A percentile compares a stretch with the other conserved stretches of the same genome.
Evolutionary conservation across 2,797 vertebrate species (phyloP).

Genomic region (Enteromius argenteus): DNA sequence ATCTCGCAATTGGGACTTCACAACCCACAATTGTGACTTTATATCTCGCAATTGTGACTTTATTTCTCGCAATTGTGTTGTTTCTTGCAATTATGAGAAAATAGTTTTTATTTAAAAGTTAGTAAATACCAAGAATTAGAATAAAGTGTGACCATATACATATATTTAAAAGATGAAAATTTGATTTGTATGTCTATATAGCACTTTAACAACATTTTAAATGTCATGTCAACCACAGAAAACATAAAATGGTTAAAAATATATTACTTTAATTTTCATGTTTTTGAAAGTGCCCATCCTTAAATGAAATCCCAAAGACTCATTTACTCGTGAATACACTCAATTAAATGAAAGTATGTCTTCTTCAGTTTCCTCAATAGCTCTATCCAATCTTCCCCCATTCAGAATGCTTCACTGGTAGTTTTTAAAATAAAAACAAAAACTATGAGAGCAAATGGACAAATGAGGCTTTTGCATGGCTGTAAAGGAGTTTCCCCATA

Average conservation of each 20-base stretch:
- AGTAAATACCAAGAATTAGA: too few relatives aligned
- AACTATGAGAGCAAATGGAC: neutral
- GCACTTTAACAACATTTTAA: neutral
- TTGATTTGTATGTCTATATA: neutral
- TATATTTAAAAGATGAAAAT: neutral
- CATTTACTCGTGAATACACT: neutral
- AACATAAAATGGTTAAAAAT: neutral
- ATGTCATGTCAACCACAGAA: too few relatives aligned
- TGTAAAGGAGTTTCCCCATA: constrained; percentile 21
- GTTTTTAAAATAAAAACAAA: neutral
- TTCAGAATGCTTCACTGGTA: neutral
- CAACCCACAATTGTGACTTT: too few relatives aligned
- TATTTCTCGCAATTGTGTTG: too few relatives aligned
- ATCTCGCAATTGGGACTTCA: too few relatives aligned
- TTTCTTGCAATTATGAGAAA: too few relatives aligned
- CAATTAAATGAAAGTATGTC: neutral
- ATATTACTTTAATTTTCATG: neutral
- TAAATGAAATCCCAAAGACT: constrained; percentile 15
- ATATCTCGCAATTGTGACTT: too few relatives aligned
- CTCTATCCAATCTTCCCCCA: neutral
- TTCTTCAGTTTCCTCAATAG: neutral
- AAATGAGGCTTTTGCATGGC: constrained; percentile 16
- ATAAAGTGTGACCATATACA: too few relatives aligned
- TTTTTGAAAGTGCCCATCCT: neutral
- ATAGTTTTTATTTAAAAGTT: too few relatives aligned